Conservation (phyloP, 2,113 vertebrate genomes). For the Rhipidura dahli region DNA sequence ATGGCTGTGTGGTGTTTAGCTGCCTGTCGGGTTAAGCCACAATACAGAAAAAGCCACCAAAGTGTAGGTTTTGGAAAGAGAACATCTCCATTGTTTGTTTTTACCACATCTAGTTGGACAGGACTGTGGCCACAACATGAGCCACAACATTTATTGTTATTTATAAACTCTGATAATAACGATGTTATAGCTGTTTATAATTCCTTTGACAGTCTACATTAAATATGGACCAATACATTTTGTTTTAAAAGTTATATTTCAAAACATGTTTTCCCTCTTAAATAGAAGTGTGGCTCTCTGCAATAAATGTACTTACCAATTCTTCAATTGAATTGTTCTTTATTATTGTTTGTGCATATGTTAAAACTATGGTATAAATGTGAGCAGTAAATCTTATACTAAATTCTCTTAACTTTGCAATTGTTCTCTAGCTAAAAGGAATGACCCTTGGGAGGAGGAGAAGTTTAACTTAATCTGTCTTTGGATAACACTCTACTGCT, state of each 20-base stretch:
- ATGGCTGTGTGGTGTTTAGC: not conserved
- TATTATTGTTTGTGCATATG: not conserved
- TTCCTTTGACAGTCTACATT: not conserved
- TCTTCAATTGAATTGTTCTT: not conserved
- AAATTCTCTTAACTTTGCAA: not conserved
- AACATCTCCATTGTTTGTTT: not conserved
- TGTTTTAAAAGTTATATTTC: not conserved
- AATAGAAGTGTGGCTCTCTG: not conserved
- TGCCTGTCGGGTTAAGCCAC: not conserved
- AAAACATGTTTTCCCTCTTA: not conserved
- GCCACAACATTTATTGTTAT: not conserved
- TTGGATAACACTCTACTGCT: not conserved
- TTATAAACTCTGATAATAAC: not conserved
- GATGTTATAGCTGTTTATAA: not conserved
- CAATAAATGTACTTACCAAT: not conserved
- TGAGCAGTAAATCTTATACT: not conserved
- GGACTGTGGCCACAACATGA: not conserved
- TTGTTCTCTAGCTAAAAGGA: not conserved
- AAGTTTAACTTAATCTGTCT: conserved; percentile 6
- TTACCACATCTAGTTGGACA: not conserved
- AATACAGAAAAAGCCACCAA: not conserved
- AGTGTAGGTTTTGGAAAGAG: not conserved
- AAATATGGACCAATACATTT: not conserved
- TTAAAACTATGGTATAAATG: not conserved
- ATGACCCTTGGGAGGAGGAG: not conserved